phyloP scores from a whole-genome alignment of 1,140 invertebrate species.

The Mesaphorura yosii region DNA sequence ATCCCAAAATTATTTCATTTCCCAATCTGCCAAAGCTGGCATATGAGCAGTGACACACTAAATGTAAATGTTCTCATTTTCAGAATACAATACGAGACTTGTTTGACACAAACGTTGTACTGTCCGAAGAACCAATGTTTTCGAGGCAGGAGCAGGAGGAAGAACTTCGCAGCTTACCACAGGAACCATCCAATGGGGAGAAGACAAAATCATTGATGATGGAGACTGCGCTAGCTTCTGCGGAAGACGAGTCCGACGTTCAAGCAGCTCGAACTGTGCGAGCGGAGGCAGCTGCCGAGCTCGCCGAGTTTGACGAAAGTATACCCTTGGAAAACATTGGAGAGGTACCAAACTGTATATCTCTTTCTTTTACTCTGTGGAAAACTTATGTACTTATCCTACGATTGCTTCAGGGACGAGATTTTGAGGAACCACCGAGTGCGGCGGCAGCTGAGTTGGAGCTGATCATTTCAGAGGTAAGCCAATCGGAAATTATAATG shows the following conservation, averaged over 20 bases:
- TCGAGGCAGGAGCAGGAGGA: too few species aligned
- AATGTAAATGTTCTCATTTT: conserved; percentile 32
- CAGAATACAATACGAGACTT: conserved; percentile 84
- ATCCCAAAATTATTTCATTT: neutral
- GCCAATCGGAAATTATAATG: too few species aligned
- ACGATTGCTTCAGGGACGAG: conserved; percentile 13
- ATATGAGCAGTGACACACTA: neutral
- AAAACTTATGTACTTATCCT: too few species aligned
- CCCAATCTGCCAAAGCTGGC: neutral
- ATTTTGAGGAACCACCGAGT: conserved; percentile 5
- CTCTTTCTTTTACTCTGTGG: too few species aligned
- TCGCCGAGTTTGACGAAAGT: conserved; percentile 93
- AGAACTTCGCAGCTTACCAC: too few species aligned
- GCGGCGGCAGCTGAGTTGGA: conserved; percentile 13
- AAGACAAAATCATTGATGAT: conserved; percentile 36
- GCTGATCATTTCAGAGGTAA: conserved; percentile 13
- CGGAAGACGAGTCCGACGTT: conserved; percentile 89
- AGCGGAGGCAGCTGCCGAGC: conserved; percentile 82
- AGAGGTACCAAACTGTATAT: conserved; percentile 8
- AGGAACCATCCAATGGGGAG: conserved; percentile 1
- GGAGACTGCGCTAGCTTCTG: conserved; percentile 73
- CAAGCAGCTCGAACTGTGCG: conserved; percentile 77
- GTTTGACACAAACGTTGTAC: conserved; percentile 71
- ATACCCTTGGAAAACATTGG: conserved; percentile 84
- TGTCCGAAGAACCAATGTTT: too few species aligned